phyloP scores from a whole-genome alignment of 1,140 invertebrate species.

The Proales similis region DNA sequence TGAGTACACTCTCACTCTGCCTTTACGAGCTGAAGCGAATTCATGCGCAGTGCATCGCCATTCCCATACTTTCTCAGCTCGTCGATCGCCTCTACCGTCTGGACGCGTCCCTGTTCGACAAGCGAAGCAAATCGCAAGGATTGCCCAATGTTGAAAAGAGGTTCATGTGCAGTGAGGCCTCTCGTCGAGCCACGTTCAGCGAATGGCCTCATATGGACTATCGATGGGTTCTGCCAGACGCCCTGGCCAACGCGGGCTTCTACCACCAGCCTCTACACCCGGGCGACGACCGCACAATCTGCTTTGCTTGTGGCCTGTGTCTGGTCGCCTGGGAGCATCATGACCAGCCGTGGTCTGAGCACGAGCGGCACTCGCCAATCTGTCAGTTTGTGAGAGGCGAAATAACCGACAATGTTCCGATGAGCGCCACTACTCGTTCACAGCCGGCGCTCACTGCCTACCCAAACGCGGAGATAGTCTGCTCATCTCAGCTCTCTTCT shows the following conservation, averaged over 20 bases:
- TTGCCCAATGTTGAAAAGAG: slow-evolving; percentile 43
- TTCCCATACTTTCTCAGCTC: slow-evolving; percentile 15
- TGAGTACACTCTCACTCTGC: slow-evolving; percentile 12
- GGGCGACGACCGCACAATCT: slow-evolving; percentile 84
- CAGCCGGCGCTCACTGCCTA: slow-evolving; percentile 54
- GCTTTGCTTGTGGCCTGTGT: slow-evolving; percentile 84
- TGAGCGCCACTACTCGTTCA: slow-evolving; percentile 54
- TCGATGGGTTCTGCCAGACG: slow-evolving; percentile 83
- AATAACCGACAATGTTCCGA: slow-evolving; percentile 88
- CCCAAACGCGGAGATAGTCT: slow-evolving; percentile 57
- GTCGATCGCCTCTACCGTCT: slow-evolving; percentile 18
- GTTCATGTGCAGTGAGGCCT: slow-evolving; percentile 79
- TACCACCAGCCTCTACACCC: slow-evolving; percentile 80
- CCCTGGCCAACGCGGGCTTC: slow-evolving; percentile 86
- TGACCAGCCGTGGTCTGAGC: slow-evolving; percentile 86
- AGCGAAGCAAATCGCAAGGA: background rate
- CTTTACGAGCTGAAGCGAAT: slow-evolving; percentile 24
- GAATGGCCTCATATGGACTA: slow-evolving; percentile 94
- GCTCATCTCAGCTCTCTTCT: slow-evolving; percentile 65
- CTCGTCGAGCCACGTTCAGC: slow-evolving; percentile 75
- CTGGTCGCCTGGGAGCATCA: slow-evolving; percentile 90
- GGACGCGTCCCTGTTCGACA: slow-evolving; percentile 19
- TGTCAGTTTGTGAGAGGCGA: slow-evolving; percentile 87
- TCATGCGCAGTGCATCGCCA: slow-evolving; percentile 2
- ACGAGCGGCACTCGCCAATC: slow-evolving; percentile 80